A percentile compares a stretch with the other conserved stretches of the same genome.
Evolutionary conservation across 2,888 invertebrate genomes (phyloP).

Genomic region (Xylocampa areola): DNA sequence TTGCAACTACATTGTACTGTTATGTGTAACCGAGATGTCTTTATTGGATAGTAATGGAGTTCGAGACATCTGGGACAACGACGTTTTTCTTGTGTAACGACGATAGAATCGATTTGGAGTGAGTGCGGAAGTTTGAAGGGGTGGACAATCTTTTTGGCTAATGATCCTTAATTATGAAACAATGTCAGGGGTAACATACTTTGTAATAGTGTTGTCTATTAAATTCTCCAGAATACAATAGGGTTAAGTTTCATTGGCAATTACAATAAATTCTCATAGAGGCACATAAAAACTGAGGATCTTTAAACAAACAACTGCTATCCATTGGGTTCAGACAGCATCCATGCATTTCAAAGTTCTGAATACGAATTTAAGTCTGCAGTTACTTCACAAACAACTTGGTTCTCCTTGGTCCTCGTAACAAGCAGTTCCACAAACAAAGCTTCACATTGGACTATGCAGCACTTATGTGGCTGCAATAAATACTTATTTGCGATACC

Average conservation of each 20-base stretch:
- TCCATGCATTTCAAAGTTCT: conserved; percentile 26
- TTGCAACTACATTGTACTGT: conserved; percentile 40
- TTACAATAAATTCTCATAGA: background rate
- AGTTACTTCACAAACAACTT: conserved; percentile 43
- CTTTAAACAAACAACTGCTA: conserved; percentile 28
- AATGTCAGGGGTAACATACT: background rate
- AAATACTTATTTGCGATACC: conserved; percentile 87
- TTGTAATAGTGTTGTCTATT: too few relatives aligned
- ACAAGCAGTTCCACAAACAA: conserved; percentile 60
- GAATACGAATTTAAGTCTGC: conserved; percentile 42
- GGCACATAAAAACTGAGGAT: conserved; percentile 20
- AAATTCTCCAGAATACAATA: too few relatives aligned
- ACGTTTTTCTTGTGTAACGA: conserved; percentile 7
- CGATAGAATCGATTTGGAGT: background rate
- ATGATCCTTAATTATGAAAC: background rate
- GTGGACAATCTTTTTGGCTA: background rate
- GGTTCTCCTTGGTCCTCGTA: conserved; percentile 38
- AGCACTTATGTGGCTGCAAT: conserved; percentile 79
- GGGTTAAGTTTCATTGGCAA: too few relatives aligned
- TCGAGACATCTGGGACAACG: conserved; percentile 18
- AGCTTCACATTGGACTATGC: conserved; percentile 66
- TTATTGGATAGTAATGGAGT: conserved; percentile 37
- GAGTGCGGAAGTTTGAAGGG: background rate
- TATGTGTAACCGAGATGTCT: conserved; percentile 50
- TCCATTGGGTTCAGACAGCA: conserved; percentile 21